Evolutionary conservation across 2,113 vertebrate genomes (phyloP).

Genomic region (Ahaetulla prasina): DNA sequence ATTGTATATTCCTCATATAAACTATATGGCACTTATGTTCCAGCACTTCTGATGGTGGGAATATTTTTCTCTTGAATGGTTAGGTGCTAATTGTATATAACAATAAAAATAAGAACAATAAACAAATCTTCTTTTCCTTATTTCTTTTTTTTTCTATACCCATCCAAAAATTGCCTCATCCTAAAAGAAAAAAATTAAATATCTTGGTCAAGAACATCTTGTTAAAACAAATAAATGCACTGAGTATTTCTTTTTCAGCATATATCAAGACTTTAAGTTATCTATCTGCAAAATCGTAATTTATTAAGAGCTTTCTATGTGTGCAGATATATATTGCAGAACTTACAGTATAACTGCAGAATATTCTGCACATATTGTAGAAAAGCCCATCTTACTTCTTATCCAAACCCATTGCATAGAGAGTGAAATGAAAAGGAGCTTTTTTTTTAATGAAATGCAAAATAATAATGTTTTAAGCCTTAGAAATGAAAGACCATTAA

Average conservation of each 20-base stretch:
- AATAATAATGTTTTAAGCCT: neutral
- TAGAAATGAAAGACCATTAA: neutral
- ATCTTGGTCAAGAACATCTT: neutral
- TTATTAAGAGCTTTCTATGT: too few relatives aligned
- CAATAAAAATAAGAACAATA: conserved; percentile 21
- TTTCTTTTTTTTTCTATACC: conserved; percentile 39
- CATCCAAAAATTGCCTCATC: conserved; percentile 57
- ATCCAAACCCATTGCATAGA: neutral
- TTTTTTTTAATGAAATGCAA: neutral
- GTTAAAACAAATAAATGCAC: neutral
- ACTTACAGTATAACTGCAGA: neutral
- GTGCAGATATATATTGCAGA: neutral
- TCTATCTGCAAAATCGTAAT: neutral
- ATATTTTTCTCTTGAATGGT: conserved; percentile 1
- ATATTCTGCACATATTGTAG: neutral
- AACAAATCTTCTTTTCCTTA: conserved; percentile 35
- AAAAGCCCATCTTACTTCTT: neutral
- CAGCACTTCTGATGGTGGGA: conserved; percentile 28
- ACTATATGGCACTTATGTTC: conserved; percentile 10
- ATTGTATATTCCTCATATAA: conserved; percentile 18
- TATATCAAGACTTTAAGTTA: neutral
- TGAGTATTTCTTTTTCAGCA: neutral
- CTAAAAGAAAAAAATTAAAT: conserved; percentile 34
- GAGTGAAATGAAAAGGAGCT: neutral
- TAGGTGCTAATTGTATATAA: conserved; percentile 1